Conservation (phyloP, 2,113 vertebrate species). For the Chrysochloris asiatica region DNA sequence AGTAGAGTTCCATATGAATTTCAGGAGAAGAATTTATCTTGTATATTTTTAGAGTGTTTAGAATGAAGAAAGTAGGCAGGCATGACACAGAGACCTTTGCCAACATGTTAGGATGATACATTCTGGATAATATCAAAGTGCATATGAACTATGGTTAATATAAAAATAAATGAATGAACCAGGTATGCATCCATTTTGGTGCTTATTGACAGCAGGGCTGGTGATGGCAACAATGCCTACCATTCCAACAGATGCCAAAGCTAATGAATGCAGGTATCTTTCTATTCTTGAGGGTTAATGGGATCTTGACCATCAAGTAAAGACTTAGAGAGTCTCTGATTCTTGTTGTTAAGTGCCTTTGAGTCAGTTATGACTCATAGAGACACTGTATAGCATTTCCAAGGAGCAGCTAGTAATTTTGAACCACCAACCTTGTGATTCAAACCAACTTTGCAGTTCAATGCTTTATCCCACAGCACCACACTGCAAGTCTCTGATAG, state of each 20-base stretch:
- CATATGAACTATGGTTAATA: background rate
- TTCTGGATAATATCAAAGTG: background rate
- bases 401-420: too few species aligned
- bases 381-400: too few species aligned
- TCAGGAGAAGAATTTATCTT: background rate
- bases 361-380: too few species aligned
- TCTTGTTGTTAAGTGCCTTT: too few species aligned
- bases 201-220: background rate
- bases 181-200: background rate
- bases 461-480: too few species aligned
- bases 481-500: background rate
- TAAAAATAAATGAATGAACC: background rate
- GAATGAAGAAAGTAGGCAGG: background rate
- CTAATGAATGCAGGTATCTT: background rate
- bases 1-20: background rate
- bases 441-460: too few species aligned
- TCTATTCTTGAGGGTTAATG: slow-evolving; percentile 14
- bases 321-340: background rate
- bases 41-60: background rate
- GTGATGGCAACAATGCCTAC: background rate
- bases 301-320: background rate
- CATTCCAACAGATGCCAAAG: background rate
- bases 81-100: background rate
- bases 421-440: too few species aligned
- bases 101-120: background rate